phyloP scores from a whole-genome alignment of 2,797 vertebrate species.

The Arrhamphus sclerolepis region DNA sequence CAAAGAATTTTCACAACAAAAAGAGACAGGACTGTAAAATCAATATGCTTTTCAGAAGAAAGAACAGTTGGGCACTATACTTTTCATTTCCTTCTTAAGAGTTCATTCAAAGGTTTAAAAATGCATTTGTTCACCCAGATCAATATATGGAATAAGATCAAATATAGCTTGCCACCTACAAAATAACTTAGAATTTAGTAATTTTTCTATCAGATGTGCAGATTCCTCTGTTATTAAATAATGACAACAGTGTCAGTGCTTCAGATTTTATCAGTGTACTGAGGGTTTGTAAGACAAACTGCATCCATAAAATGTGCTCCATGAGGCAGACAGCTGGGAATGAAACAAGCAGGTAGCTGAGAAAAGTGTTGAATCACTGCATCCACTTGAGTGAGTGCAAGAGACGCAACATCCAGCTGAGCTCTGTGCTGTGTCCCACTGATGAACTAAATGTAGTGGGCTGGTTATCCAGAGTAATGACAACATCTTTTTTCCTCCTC shows the following conservation, averaged over 20 bases:
- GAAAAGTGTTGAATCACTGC: slow-evolving; percentile 68
- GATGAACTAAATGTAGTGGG: slow-evolving; percentile 32
- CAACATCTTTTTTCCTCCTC: slow-evolving; percentile 43
- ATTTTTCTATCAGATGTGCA: slow-evolving; percentile 2
- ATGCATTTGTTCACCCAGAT: not conserved
- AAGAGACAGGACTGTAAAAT: slow-evolving; percentile 42
- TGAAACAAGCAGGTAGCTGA: slow-evolving; percentile 13
- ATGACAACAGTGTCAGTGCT: slow-evolving; percentile 16
- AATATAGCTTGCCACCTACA: not conserved
- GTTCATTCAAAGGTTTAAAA: slow-evolving; percentile 17
- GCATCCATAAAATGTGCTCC: slow-evolving; percentile 46
- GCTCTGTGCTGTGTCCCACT: slow-evolving; percentile 44
- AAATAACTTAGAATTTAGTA: not conserved
- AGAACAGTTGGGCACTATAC: slow-evolving; percentile 11
- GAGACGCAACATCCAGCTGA: slow-evolving; percentile 59
- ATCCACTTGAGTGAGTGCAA: slow-evolving; percentile 49
- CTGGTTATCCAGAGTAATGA: slow-evolving; percentile 34
- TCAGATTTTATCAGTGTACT: slow-evolving; percentile 48
- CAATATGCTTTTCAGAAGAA: slow-evolving; percentile 50
- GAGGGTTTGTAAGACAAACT: slow-evolving; percentile 35
- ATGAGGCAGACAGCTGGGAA: slow-evolving; percentile 29
- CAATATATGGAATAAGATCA: not conserved
- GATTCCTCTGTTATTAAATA: slow-evolving; percentile 4
- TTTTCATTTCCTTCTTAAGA: slow-evolving; percentile 16
- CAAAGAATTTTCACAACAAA: slow-evolving; percentile 23